Evolutionary conservation across 1,140 invertebrate genomes (phyloP).

Genomic region (Nilaparvata lugens): DNA sequence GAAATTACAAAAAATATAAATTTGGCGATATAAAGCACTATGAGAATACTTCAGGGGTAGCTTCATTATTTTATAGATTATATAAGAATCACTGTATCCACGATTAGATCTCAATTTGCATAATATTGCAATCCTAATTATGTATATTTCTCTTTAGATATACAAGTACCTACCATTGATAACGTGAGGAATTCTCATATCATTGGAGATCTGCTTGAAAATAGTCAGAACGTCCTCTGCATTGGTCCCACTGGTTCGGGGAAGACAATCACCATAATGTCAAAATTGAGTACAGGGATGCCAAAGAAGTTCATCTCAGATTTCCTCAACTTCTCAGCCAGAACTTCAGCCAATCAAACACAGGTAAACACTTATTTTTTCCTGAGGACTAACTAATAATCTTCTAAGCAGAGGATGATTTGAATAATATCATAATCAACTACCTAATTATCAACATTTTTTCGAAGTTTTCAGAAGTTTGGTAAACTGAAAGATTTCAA

Average conservation of each 20-base stretch:
- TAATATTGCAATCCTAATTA: not conserved
- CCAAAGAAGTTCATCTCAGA: constrained; percentile 60
- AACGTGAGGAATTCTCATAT: constrained; percentile 44
- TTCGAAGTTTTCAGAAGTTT: too few relatives aligned
- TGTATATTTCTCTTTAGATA: constrained; percentile 33
- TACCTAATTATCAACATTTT: too few relatives aligned
- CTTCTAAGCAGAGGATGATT: not conserved
- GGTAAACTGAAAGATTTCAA: too few relatives aligned
- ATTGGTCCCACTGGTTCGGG: constrained; percentile 75
- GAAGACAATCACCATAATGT: constrained; percentile 64
- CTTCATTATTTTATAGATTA: too few relatives aligned
- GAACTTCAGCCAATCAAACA: constrained; percentile 66
- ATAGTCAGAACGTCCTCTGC: constrained; percentile 55
- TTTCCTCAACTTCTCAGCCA: constrained; percentile 69
- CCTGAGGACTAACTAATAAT: not conserved
- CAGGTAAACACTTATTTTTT: constrained; percentile 44
- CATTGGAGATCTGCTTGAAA: constrained; percentile 47
- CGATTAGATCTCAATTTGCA: too few relatives aligned
- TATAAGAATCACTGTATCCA: too few relatives aligned
- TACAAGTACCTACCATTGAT: constrained; percentile 59
- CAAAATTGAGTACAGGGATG: constrained; percentile 49
- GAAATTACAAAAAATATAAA: too few relatives aligned
- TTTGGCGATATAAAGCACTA: too few relatives aligned
- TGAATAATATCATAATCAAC: too few relatives aligned
- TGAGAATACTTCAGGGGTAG: too few relatives aligned